phyloP scores from a whole-genome alignment of 2,113 vertebrate species.

The Anarhynchus alexandrinus region DNA sequence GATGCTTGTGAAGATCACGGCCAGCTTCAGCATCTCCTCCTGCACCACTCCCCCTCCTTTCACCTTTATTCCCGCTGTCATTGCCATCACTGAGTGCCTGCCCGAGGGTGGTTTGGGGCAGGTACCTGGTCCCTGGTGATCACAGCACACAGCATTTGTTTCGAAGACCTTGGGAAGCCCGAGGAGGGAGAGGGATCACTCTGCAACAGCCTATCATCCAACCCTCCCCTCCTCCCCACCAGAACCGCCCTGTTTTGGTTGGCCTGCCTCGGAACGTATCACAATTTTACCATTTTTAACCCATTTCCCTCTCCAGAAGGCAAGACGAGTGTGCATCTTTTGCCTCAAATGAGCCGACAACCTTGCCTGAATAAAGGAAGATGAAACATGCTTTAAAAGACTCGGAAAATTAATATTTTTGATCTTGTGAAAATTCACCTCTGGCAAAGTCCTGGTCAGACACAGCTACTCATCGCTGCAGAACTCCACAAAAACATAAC shows the following conservation, averaged over 20 bases:
- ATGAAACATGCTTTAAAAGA: not conserved
- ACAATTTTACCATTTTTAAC: not conserved
- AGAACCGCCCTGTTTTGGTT: not conserved
- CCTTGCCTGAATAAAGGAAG: not conserved
- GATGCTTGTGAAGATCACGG: not conserved
- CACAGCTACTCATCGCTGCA: not conserved
- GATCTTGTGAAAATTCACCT: not conserved
- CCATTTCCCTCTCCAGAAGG: not conserved
- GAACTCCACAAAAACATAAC: not conserved
- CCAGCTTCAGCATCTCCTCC: not conserved
- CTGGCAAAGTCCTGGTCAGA: not conserved
- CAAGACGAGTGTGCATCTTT: not conserved
- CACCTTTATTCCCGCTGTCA: not conserved
- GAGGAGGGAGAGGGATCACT: rapidly evolving
- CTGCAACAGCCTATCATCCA: not conserved
- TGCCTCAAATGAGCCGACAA: not conserved
- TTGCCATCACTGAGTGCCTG: not conserved
- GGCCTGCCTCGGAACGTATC: not conserved
- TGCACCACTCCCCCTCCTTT: not conserved
- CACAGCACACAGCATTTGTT: not conserved
- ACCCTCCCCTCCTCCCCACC: not conserved
- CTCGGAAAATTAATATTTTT: not conserved
- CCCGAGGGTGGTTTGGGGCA: not conserved
- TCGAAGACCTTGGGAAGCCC: not conserved
- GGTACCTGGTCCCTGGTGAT: not conserved